A percentile compares a stretch with the other conserved stretches of the same genome.
Evolutionary conservation across 2,888 invertebrate species (phyloP).

Genomic region (Acleris literana): DNA sequence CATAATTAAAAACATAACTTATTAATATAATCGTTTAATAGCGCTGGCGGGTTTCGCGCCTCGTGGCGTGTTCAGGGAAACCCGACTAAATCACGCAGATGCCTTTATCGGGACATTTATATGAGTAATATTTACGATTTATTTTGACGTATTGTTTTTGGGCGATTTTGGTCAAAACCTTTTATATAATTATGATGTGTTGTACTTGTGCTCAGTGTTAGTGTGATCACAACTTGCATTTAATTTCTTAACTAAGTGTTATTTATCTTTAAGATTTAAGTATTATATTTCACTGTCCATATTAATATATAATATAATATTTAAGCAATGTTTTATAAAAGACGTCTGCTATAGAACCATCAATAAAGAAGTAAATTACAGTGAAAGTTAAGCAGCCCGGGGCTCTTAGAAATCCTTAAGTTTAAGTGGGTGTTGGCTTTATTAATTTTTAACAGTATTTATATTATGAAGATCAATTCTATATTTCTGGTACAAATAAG

Average conservation of each 20-base stretch:
- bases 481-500: neutral
- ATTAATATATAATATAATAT: constrained; percentile 6
- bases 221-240: no score
- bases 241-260: no score
- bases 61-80: constrained; percentile 44
- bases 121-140: neutral
- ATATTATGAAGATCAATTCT: neutral
- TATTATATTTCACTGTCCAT: neutral
- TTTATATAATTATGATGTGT: no score
- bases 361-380: constrained; percentile 31
- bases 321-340: constrained; percentile 2
- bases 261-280: no score
- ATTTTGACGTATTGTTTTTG: no score
- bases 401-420: constrained; percentile 32
- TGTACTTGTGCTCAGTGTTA: no score
- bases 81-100: constrained; percentile 1
- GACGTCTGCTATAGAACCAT: constrained; percentile 21
- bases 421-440: constrained; percentile 26
- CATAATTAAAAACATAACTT: constrained; percentile 83
- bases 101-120: neutral
- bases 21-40: constrained; percentile 82
- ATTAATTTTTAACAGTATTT: no score
- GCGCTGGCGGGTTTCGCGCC: constrained; percentile 77
- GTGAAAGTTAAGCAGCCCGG: constrained; percentile 27
- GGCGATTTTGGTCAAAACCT: no score